A percentile compares a stretch with the other conserved stretches of the same genome.
These are phyloP conservation scores for Heliconius nattereri DNA, from an alignment of 1,140 invertebrate genomes.

Conservation along the genomic window DNA sequence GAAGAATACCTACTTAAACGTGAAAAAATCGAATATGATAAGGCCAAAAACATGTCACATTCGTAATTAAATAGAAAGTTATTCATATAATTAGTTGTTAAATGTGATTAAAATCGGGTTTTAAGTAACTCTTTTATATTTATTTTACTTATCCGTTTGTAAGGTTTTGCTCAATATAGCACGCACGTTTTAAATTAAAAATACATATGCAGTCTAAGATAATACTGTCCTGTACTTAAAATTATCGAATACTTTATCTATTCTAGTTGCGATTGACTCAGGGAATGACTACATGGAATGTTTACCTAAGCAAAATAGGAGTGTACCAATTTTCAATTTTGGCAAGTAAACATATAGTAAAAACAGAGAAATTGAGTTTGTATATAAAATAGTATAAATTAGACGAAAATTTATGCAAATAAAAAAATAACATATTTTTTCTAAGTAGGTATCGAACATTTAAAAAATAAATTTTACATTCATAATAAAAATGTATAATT, in stretches of 20 bases:
- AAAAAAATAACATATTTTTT: no score
- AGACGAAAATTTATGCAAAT: no score
- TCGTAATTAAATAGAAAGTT: conserved; percentile 8
- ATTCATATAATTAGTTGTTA: neutral
- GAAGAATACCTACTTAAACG: neutral
- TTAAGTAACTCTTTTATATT: neutral
- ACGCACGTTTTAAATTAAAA: no score
- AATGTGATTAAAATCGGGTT: conserved; percentile 7
- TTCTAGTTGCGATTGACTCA: no score
- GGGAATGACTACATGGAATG: no score
- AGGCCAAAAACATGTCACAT: neutral
- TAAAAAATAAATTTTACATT: neutral
- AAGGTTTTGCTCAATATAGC: neutral
- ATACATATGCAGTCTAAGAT: neutral
- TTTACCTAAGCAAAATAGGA: no score
- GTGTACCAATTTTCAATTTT: no score
- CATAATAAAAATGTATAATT: conserved; percentile 5
- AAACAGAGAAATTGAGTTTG: no score
- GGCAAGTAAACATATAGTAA: no score
- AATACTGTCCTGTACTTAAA: no score
- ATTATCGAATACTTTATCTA: no score
- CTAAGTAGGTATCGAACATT: neutral
- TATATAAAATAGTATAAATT: no score
- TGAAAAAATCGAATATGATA: neutral
- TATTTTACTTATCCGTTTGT: neutral